Evolutionary conservation across 30 jellyfish, hydroid and myxozoan species (phyloP), one percentile per base, ranked within the genome.

Genomic region (Cassiopea andromeda): DNA sequence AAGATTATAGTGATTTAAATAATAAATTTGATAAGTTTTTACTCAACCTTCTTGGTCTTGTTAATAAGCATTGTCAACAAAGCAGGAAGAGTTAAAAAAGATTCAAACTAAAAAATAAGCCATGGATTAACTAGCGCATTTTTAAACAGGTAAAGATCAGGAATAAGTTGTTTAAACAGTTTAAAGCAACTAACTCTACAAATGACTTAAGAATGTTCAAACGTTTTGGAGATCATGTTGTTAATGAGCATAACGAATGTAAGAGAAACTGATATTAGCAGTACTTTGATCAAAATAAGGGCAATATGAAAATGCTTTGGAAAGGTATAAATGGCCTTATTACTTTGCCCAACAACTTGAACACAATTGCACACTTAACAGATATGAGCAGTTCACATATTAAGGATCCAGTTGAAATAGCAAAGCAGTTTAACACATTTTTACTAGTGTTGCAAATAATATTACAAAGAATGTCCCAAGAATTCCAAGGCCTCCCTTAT

Each of bases 151-250:
- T 54, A 54, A 54, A 10, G 64, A 54, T 54, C 64, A 54, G 64
- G 64, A 67, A 83, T 67, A 83, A 70, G 57, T 70, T 68, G 68
- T 83, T 1, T 83, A 69, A 83, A 44, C 72, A 47, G 91, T 72
- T 83, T 83, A 83, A 83, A 66, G 91, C 91, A 71, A 48, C 43
- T 82, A 83, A 83, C 72, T 83, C 91, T 83, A 73, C 60, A 83
- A 60, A 69, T 60, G 77, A 60, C 72, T 83, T 45, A 15, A 68
- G 84, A 71, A 84, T 69, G 54, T 83, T 83, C 77, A 54, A 83
- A 83, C 91, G 45, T 46, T 83, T 83, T 69, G 73, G 85, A 64
- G 68, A 83, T 83, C 85, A 74, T 83, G 73, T 83, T 44, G 91
- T 83, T 68, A 83, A 83, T 72, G 73, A 83, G 77, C 91, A 64